Conservation (phyloP, 2,888 invertebrate genomes). For the Lycaena phlaeas region DNA sequence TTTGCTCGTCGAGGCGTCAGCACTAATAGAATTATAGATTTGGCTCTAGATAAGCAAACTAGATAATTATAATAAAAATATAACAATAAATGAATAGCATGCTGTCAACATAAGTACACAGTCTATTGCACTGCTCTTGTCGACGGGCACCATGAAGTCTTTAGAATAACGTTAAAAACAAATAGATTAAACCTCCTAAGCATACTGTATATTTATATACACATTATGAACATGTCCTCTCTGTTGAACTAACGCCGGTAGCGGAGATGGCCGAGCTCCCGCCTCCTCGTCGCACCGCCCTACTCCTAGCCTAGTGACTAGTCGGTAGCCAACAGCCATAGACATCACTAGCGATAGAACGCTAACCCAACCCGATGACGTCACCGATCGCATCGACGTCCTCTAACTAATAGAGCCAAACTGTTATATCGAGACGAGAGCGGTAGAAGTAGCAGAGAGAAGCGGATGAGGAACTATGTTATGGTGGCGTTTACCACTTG, state of each 20-base stretch:
- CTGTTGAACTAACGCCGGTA: slow-evolving; percentile 39
- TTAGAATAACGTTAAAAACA: slow-evolving; percentile 43
- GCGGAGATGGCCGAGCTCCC: slow-evolving; percentile 19
- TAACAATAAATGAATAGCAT: slow-evolving; percentile 68
- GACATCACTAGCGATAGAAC: too few species aligned
- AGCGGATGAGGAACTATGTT: slow-evolving; percentile 65
- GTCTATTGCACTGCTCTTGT: slow-evolving; percentile 68
- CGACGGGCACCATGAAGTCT: slow-evolving; percentile 73
- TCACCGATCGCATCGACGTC: slow-evolving; percentile 4
- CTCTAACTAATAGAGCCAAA: slow-evolving; percentile 20
- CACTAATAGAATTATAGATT: slow-evolving; percentile 67
- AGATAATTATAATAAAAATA: slow-evolving; percentile 66
- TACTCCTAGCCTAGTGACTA: slow-evolving; percentile 3
- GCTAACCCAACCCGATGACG: slow-evolving; percentile 12
- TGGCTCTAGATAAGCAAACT: slow-evolving; percentile 71
- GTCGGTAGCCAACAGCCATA: slow-evolving; percentile 8
- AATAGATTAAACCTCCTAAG: slow-evolving; percentile 71
- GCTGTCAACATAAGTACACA: slow-evolving; percentile 72
- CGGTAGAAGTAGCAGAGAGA: slow-evolving; percentile 61
- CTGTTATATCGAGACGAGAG: slow-evolving; percentile 54
- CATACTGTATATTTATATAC: slow-evolving; percentile 68
- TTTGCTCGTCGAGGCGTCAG: slow-evolving; percentile 72
- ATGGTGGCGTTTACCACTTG: slow-evolving; percentile 76
- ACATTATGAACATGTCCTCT: slow-evolving; percentile 71
- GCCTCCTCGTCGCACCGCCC: slow-evolving; percentile 19